A percentile compares a stretch with the other conserved stretches of the same genome.
These are phyloP conservation scores for Cololabis saira DNA, from an alignment of 2,113 vertebrate species.

Conservation along the genomic window DNA sequence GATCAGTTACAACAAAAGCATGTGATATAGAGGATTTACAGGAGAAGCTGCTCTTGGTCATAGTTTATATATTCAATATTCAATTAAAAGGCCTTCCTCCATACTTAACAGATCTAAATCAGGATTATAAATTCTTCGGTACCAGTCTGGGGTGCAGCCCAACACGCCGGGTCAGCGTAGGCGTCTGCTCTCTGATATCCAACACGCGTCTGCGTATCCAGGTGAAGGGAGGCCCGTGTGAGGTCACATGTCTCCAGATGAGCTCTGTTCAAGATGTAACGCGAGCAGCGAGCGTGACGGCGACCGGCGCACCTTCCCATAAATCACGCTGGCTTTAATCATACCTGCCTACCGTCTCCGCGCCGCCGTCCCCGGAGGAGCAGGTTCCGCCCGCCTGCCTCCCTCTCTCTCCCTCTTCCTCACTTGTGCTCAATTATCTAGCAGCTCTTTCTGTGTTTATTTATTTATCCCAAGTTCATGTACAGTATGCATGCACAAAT, in stretches of 20 bases:
- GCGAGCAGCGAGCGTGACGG: constrained; percentile 81
- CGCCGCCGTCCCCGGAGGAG: constrained; percentile 81
- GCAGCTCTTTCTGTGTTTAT: constrained; percentile 90
- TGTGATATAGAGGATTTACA: too few species aligned
- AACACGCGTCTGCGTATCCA: too few species aligned
- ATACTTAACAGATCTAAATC: too few species aligned
- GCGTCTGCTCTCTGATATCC: too few species aligned
- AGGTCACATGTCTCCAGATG: constrained; percentile 78
- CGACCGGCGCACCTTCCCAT: constrained; percentile 87
- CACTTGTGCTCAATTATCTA: constrained; percentile 92
- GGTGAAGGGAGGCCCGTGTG: too few species aligned
- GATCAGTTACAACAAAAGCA: too few species aligned
- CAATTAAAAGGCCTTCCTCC: too few species aligned
- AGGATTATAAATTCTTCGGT: too few species aligned
- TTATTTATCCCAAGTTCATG: constrained; percentile 95
- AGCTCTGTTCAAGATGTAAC: constrained; percentile 74
- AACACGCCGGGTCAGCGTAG: too few species aligned
- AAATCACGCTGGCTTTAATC: constrained; percentile 96
- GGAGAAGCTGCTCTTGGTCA: too few species aligned
- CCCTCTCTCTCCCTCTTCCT: constrained; percentile 44
- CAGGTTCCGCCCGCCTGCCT: constrained; percentile 77
- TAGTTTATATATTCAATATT: too few species aligned
- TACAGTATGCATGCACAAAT: constrained; percentile 89
- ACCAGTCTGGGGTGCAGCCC: too few species aligned
- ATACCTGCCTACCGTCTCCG: constrained; percentile 88